These are phyloP conservation scores for Drosophila kurseongensis DNA, from an alignment of 1,140 invertebrate species.

Conservation along the genomic window DNA sequence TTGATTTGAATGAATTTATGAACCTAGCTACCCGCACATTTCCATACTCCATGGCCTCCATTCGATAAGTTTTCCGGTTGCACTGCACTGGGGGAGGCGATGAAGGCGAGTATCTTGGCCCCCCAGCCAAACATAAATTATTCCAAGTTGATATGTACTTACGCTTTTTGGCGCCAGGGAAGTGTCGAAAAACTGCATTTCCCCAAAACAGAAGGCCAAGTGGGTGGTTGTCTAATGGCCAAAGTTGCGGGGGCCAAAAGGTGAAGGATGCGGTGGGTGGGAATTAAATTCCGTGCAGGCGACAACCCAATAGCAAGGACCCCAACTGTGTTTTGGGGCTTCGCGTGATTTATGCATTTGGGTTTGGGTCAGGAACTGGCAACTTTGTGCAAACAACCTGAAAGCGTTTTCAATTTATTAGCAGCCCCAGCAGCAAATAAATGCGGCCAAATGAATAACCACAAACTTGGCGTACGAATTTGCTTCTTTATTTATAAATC, in stretches of 20 bases:
- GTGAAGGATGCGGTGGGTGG: slow-evolving; percentile 47
- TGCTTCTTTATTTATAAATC: slow-evolving; percentile 41
- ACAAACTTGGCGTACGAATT: slow-evolving; percentile 8
- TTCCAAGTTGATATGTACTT: slow-evolving; percentile 66
- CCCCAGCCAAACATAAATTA: slow-evolving; percentile 64
- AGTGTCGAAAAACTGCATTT: slow-evolving; percentile 65
- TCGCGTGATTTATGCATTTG: slow-evolving; percentile 75
- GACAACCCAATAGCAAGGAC: slow-evolving; percentile 24
- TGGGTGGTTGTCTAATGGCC: slow-evolving; percentile 54
- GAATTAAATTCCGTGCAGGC: slow-evolving; percentile 58
- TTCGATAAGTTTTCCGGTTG: slow-evolving; percentile 48
- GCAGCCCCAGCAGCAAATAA: slow-evolving; percentile 54
- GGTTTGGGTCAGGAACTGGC: slow-evolving; percentile 47
- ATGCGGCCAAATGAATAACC: slow-evolving; percentile 19
- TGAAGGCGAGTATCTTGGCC: slow-evolving; percentile 12
- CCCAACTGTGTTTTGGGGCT: slow-evolving; percentile 47
- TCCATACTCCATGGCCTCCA: slow-evolving; percentile 46
- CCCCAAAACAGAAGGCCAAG: slow-evolving; percentile 4
- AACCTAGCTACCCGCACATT: slow-evolving; percentile 47
- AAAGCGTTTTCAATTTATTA: slow-evolving; percentile 70
- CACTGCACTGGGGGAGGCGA: background rate
- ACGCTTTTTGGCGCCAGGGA: slow-evolving; percentile 54
- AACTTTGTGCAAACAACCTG: slow-evolving; percentile 65
- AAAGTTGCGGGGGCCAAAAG: slow-evolving; percentile 47
- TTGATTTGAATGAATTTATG: slow-evolving; percentile 61